These are phyloP conservation scores for Ceyx cyanopectus DNA, from an alignment of 2,113 vertebrate genomes.

Conservation along the genomic window DNA sequence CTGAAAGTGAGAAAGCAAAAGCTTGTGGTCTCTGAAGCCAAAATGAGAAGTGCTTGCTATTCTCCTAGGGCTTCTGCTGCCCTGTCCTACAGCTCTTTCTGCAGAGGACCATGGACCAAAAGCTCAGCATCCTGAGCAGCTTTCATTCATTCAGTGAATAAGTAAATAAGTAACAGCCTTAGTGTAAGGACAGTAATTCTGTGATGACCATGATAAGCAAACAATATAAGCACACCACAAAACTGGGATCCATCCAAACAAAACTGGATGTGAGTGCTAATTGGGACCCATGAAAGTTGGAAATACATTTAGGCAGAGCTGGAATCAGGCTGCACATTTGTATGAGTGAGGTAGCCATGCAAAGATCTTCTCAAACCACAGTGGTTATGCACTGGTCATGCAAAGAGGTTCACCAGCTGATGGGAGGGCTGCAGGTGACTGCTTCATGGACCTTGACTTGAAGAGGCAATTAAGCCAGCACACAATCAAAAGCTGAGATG, in stretches of 20 bases:
- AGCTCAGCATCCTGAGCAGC: not conserved
- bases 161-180: not conserved
- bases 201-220: fast-evolving
- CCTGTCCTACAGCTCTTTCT: not conserved
- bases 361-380: not conserved
- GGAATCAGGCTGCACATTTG: not conserved
- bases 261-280: not conserved
- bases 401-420: not conserved
- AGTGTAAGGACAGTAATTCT: not conserved
- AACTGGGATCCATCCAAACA: not conserved
- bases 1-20: not conserved
- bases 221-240: fast-evolving
- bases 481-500: not conserved
- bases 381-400: not conserved
- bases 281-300: not conserved
- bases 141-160: not conserved
- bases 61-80: not conserved
- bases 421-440: not conserved
- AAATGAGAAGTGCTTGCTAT: not conserved
- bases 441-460: no score
- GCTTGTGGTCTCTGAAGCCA: not conserved
- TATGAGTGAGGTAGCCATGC: not conserved
- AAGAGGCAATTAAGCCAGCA: not conserved
- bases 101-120: not conserved
- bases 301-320: not conserved